Evolutionary conservation across 2,797 vertebrate species (phyloP).

Genomic region (Danio aesculapii): DNA sequence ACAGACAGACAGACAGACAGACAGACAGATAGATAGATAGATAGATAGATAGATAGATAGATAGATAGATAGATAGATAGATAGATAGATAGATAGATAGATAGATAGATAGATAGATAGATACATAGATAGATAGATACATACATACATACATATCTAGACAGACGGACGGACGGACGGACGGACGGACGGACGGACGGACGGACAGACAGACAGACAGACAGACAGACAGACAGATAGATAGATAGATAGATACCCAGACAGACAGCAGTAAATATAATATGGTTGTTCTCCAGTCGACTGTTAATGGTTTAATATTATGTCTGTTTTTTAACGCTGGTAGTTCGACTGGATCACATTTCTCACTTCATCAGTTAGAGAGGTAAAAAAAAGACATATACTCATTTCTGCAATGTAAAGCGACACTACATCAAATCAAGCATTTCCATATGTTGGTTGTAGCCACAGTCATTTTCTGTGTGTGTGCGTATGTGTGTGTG

Average conservation of each 20-base stretch:
- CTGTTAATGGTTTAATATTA: conserved; percentile 92
- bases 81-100: no score
- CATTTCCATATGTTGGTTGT: conserved; percentile 98
- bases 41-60: no score
- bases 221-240: not conserved
- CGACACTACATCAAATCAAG: conserved; percentile 99
- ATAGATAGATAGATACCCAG: not conserved
- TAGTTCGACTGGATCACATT: conserved; percentile 93
- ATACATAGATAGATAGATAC: no score
- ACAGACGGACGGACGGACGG: conserved; percentile 5
- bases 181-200: not conserved
- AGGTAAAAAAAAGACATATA: conserved; percentile 79
- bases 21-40: no score
- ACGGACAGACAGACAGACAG: no score
- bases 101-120: no score
- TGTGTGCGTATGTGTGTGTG: conserved; percentile 55
- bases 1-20: no score
- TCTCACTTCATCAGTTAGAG: conserved; percentile 88
- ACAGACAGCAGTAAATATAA: not conserved
- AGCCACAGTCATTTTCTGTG: conserved; percentile 60
- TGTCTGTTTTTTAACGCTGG: conserved; percentile 87
- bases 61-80: no score
- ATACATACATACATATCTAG: no score
- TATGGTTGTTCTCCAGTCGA: conserved; percentile 57
- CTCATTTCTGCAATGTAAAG: conserved; percentile 99